These are phyloP conservation scores for Acleris holmiana DNA, from an alignment of 2,888 invertebrate genomes.

Conservation along the genomic window DNA sequence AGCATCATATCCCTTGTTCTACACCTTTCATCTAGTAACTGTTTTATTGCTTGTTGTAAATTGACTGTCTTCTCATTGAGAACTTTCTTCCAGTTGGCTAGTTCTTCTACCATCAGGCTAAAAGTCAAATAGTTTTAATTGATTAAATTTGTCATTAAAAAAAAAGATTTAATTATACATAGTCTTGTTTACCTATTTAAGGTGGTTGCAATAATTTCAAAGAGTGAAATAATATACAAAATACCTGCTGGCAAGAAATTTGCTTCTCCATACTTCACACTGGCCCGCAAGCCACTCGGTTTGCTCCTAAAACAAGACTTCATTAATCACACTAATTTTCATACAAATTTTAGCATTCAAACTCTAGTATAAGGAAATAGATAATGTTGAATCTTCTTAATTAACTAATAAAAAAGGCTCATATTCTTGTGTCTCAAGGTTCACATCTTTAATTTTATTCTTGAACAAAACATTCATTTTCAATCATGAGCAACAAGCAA, in stretches of 20 bases:
- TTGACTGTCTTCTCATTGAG: slow-evolving; percentile 88
- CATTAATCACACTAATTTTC: not conserved
- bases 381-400: too few relatives aligned
- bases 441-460: too few relatives aligned
- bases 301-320: slow-evolving; percentile 86
- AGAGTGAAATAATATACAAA: not conserved
- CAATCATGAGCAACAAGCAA: too few relatives aligned
- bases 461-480: too few relatives aligned
- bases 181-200: not conserved
- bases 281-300: slow-evolving; percentile 96
- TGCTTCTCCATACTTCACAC: slow-evolving; percentile 98
- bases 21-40: slow-evolving; percentile 88
- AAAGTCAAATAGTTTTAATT: slow-evolving; percentile 45
- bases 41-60: slow-evolving; percentile 87
- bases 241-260: slow-evolving; percentile 96
- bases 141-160: not conserved
- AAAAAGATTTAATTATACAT: too few relatives aligned
- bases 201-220: not conserved
- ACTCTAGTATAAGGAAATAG: too few relatives aligned
- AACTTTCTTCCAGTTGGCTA: slow-evolving; percentile 93
- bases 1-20: slow-evolving; percentile 86
- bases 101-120: slow-evolving; percentile 96
- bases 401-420: too few relatives aligned
- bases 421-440: too few relatives aligned
- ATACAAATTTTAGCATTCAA: not conserved